phyloP scores from a whole-genome alignment of 2,888 invertebrate genomes.

The Ferdinandea cuprea region DNA sequence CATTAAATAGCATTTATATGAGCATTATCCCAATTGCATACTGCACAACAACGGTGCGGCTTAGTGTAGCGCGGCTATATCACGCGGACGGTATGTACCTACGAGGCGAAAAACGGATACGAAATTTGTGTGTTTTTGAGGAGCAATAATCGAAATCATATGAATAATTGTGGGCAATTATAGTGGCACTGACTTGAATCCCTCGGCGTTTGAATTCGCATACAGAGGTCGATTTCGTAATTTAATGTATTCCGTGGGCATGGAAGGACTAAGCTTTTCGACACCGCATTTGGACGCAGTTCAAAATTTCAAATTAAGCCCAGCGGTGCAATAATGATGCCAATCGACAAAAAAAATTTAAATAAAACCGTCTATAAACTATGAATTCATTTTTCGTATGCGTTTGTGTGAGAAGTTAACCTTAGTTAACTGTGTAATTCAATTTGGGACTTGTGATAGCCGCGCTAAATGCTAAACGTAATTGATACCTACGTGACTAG shows the following conservation, averaged over 20 bases:
- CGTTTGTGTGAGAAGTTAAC: conserved; percentile 1
- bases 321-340: neutral
- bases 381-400: conserved; percentile 14
- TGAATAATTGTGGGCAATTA: conserved; percentile 59
- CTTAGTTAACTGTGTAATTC: conserved; percentile 39
- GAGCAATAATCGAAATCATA: conserved; percentile 41
- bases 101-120: neutral
- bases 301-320: conserved; percentile 21
- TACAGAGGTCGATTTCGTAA: neutral
- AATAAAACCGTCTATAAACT: conserved; percentile 9
- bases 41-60: too few relatives aligned
- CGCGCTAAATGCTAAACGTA: conserved; percentile 12
- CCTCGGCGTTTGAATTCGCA: neutral
- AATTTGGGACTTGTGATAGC: conserved; percentile 33
- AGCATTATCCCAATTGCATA: neutral
- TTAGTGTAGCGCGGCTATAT: too few relatives aligned
- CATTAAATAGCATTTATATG: conserved; percentile 31
- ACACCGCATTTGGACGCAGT: neutral
- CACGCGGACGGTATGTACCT: too few relatives aligned
- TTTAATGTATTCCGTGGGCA: neutral
- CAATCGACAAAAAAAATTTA: neutral
- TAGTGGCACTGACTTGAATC: conserved; percentile 38
- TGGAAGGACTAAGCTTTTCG: neutral
- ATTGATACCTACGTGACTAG: conserved; percentile 10
- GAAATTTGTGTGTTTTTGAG: conserved; percentile 2